Evolutionary conservation across 1,140 invertebrate genomes (phyloP).

Genomic region (Drosophila ambigua): DNA sequence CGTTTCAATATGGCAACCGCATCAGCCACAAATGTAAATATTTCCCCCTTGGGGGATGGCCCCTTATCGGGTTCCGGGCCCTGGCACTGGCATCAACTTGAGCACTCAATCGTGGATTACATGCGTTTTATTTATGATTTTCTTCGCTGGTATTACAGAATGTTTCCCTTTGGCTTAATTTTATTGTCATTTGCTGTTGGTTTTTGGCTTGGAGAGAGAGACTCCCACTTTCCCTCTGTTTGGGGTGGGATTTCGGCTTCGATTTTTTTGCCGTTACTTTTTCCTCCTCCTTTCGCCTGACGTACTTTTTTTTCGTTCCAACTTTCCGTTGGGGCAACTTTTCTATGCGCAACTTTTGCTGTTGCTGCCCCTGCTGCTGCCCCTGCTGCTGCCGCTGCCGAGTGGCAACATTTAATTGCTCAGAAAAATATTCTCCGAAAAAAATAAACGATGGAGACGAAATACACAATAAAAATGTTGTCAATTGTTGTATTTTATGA

Average conservation of each 20-base stretch:
- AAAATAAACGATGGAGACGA: conserved; percentile 28
- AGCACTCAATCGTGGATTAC: conserved; percentile 80
- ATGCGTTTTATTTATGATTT: conserved; percentile 82
- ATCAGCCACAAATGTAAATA: conserved; percentile 74
- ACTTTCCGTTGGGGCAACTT: conserved; percentile 64
- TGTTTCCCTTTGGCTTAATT: conserved; percentile 64
- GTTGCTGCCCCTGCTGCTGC: conserved; percentile 4
- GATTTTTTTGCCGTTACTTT: conserved; percentile 39
- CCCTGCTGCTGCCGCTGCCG: conserved; percentile 38
- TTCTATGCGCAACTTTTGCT: conserved; percentile 63
- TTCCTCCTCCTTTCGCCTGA: conserved; percentile 42
- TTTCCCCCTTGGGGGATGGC: conserved; percentile 22
- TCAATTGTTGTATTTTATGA: conserved; percentile 78
- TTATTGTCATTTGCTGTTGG: conserved; percentile 62
- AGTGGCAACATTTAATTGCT: conserved; percentile 81
- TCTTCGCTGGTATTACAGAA: conserved; percentile 73
- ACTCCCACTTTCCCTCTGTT: conserved; percentile 2
- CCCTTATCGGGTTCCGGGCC: conserved; percentile 22
- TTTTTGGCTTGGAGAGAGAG: conserved; percentile 12
- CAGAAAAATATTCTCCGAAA: conserved; percentile 73
- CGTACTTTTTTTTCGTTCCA: conserved; percentile 61
- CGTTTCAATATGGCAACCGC: conserved; percentile 70
- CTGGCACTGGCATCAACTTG: conserved; percentile 60
- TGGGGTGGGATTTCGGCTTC: conserved; percentile 39
- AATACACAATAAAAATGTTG: conserved; percentile 64